Conservation (phyloP, 2,888 invertebrate genomes). For the Leucozona laternaria region DNA sequence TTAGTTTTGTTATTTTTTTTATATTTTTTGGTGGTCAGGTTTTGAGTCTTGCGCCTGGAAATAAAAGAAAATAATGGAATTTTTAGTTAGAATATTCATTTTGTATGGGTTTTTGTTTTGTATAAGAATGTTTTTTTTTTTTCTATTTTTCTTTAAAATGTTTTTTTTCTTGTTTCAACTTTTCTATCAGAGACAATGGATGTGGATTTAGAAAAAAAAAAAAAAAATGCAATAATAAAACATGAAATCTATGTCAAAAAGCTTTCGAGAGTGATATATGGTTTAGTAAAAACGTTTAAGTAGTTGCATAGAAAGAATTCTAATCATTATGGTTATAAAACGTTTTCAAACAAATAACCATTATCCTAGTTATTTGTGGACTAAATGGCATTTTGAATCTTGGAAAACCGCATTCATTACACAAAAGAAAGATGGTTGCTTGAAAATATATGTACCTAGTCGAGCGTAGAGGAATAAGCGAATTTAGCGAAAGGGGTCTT, state of each 20-base stretch:
- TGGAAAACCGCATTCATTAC: neutral
- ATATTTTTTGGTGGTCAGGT: constrained; percentile 64
- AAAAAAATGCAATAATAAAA: neutral
- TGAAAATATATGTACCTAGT: too few species aligned
- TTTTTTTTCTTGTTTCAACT: neutral
- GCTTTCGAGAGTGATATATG: neutral
- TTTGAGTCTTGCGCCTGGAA: constrained; percentile 68
- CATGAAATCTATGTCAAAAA: neutral
- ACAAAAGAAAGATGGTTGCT: too few species aligned
- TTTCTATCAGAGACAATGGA: neutral
- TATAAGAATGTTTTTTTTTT: neutral
- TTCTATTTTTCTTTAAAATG: too few species aligned
- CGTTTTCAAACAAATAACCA: neutral
- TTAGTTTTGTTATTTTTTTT: neutral
- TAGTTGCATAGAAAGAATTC: neutral
- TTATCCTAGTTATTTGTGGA: neutral
- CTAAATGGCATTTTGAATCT: neutral
- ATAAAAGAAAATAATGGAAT: neutral
- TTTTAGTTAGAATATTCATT: constrained; percentile 14
- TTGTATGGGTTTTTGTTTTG: neutral
- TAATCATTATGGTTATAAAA: neutral
- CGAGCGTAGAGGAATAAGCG: too few species aligned
- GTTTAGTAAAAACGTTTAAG: neutral
- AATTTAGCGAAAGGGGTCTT: too few species aligned
- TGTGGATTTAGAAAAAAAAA: neutral